phyloP scores from a whole-genome alignment of 2,888 invertebrate species.

The Zaprionus obscuricornis region DNA sequence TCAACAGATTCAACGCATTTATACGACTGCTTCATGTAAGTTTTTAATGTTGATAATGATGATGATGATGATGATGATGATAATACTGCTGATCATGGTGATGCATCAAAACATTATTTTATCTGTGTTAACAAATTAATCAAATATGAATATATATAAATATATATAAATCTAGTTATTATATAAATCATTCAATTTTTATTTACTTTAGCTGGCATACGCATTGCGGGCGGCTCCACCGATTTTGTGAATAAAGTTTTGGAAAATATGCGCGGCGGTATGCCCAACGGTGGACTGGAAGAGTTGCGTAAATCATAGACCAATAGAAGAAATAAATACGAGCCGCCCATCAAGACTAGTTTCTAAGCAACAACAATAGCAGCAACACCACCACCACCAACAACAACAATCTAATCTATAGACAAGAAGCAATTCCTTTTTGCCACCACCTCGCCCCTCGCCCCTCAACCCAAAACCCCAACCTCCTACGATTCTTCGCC shows the following conservation, averaged over 20 bases:
- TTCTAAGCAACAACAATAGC: constrained; percentile 47
- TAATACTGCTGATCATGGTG: no score
- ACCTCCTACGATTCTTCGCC: no score
- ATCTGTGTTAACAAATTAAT: no score
- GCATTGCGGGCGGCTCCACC: constrained; percentile 95
- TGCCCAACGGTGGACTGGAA: constrained; percentile 90
- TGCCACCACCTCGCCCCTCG: neutral
- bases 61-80: no score
- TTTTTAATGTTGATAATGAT: constrained; percentile 29
- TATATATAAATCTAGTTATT: neutral
- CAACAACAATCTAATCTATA: constrained; percentile 4
- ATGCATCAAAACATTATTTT: no score
- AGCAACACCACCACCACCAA: constrained; percentile 20
- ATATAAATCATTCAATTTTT: neutral
- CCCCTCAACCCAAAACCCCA: constrained; percentile 20
- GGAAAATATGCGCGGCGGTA: constrained; percentile 92
- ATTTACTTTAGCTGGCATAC: constrained; percentile 86
- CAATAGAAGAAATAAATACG: constrained; percentile 33
- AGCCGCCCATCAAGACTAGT: constrained; percentile 69
- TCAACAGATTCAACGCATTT: constrained; percentile 88
- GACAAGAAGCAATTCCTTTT: no score
- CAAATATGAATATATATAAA: no score
- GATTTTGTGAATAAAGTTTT: constrained; percentile 97
- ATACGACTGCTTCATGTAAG: constrained; percentile 78
- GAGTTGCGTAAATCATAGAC: constrained; percentile 85